Base-by-base conservation (phyloP, 2,888 invertebrate species). In the Tipula unca region DNA sequence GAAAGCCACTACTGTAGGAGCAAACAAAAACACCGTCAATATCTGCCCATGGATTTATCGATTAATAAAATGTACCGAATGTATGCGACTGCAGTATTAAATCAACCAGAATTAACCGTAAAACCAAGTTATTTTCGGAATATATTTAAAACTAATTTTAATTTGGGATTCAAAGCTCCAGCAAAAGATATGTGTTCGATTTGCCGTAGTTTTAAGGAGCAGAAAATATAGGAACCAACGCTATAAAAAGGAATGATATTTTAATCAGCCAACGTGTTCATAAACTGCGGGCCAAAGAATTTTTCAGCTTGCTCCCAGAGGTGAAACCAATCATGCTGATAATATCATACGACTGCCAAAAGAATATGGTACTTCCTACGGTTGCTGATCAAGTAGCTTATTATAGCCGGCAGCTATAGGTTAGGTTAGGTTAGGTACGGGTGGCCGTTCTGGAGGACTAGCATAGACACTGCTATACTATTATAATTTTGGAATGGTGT, bases 371-470 rank as follows among this genome's bases (percentile, higher is more conserved):
- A 1, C 42, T 86, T 3, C 85, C 82, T 2, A 86, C 36, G 82
- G 85, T 86, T 10, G 25, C 69, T 20, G 86, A 86, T 39, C 86
- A 86, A 42, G 69, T 85, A 8, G 85, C 86, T 4, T 85, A 86
- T 85, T 85, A 85, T 29, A 69, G 39, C 4, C 14, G 86, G 25
- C 86, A 85, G 20, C 14, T 86, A 1, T 85, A 85, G n/a, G n/a
- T n/a, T n/a, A n/a, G n/a, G n/a, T n/a, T n/a, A n/a, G n/a, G n/a
- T n/a, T n/a, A n/a, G n/a, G n/a, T n/a, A n/a, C n/a, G n/a, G n/a
- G n/a, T n/a, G n/a, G n/a, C n/a, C n/a, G n/a, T n/a, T n/a, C n/a
- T n/a, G n/a, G n/a, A n/a, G n/a, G n/a, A n/a, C n/a, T n/a, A n/a
- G n/a, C n/a, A n/a, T n/a, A n/a, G n/a, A n/a, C n/a, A n/a, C n/a